A percentile compares a stretch with the other conserved stretches of the same genome.
phyloP scores from a whole-genome alignment of 2,888 invertebrate species.

The Dioctria linearis region DNA sequence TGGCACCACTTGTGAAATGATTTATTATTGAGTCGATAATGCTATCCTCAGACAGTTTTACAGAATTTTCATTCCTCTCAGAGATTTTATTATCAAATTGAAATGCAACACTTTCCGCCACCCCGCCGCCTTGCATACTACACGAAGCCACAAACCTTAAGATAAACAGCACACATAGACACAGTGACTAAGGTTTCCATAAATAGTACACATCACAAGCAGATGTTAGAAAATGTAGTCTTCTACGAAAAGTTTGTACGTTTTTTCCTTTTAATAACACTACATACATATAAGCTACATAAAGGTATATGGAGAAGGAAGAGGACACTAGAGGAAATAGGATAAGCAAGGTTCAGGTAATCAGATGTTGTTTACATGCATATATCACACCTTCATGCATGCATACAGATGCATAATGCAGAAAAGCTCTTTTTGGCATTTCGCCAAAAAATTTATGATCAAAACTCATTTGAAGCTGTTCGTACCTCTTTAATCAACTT shows the following conservation, averaged over 20 bases:
- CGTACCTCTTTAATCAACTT: background rate
- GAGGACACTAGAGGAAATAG: too few species aligned
- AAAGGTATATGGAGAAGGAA: too few species aligned
- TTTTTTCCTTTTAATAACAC: too few species aligned
- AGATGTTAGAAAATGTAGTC: constrained; percentile 2
- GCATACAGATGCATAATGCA: background rate
- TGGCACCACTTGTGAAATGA: background rate
- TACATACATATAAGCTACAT: too few species aligned
- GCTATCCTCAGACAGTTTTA: background rate
- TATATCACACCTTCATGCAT: background rate
- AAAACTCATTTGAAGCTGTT: background rate
- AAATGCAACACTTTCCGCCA: background rate
- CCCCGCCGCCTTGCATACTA: background rate
- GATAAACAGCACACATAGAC: background rate
- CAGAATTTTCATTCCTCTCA: background rate
- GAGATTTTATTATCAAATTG: background rate
- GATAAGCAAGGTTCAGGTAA: too few species aligned
- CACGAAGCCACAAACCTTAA: background rate
- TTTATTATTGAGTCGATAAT: background rate
- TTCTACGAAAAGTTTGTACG: background rate
- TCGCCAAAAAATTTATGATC: background rate
- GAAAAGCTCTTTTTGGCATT: background rate
- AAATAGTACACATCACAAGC: constrained; percentile 10
- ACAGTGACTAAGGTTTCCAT: background rate
- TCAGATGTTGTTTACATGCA: background rate